These are phyloP conservation scores for Phasianus colchicus DNA, from an alignment of 2,113 vertebrate species.

Conservation along the genomic window DNA sequence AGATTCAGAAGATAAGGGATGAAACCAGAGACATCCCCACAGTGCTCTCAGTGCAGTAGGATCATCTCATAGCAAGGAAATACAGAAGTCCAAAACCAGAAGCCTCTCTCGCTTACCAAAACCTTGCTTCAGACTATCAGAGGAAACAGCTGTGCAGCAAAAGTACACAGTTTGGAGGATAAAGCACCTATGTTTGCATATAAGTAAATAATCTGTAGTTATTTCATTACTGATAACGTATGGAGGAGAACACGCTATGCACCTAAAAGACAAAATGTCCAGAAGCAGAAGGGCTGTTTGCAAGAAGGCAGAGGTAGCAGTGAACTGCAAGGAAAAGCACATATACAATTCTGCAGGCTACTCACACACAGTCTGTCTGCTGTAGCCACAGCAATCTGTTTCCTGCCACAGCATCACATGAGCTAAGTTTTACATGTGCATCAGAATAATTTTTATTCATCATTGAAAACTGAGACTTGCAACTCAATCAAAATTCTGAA, in stretches of 20 bases:
- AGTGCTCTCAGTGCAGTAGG: not conserved
- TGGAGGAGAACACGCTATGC: not conserved
- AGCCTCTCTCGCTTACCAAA: not conserved
- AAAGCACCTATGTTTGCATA: accelerated
- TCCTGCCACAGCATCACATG: not conserved
- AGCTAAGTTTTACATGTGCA: not conserved
- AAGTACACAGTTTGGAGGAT: not conserved
- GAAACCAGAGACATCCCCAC: not conserved
- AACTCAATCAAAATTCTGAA: not conserved
- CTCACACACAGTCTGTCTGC: not conserved
- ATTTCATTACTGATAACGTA: too few species aligned
- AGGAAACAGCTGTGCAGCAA: not conserved
- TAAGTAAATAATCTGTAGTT: not conserved
- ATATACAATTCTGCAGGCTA: not conserved
- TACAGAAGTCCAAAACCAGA: not conserved
- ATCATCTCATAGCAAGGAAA: not conserved
- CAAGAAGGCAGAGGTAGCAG: not conserved
- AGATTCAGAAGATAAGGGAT: not conserved
- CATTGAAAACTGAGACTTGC: not conserved
- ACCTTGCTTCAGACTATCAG: not conserved
- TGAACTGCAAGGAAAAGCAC: not conserved
- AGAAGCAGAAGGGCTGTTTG: not conserved
- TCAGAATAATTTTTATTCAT: not conserved
- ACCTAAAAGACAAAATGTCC: not conserved
- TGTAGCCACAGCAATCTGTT: not conserved